These are phyloP conservation scores for Eumeta japonica DNA, from an alignment of 1,140 invertebrate genomes.

Conservation along the genomic window DNA sequence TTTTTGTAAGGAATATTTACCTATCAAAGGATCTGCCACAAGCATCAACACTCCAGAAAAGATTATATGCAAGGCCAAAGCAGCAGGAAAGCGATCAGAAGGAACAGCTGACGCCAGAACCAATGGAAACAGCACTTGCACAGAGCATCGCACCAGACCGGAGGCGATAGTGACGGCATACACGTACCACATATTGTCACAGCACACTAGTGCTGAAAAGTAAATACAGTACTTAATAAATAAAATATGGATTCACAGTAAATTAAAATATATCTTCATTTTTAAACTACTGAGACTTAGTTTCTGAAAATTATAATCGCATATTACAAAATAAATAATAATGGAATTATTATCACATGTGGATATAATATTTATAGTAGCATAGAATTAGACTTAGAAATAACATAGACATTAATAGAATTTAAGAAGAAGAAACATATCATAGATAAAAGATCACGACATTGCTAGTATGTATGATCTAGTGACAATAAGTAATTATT, in stretches of 20 bases:
- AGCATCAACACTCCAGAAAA: slow-evolving; percentile 44
- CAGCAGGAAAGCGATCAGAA: slow-evolving; percentile 38
- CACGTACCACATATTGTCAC: slow-evolving; percentile 32
- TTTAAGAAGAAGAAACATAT: too few relatives aligned
- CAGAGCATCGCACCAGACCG: slow-evolving; percentile 40
- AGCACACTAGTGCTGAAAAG: slow-evolving; percentile 36
- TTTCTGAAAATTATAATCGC: too few relatives aligned
- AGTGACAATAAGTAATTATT: too few relatives aligned
- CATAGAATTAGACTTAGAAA: too few relatives aligned
- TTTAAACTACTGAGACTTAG: too few relatives aligned
- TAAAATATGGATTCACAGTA: not conserved
- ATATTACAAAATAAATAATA: too few relatives aligned
- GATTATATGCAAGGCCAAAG: slow-evolving; percentile 39
- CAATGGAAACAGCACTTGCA: slow-evolving; percentile 42
- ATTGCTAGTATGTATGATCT: too few relatives aligned
- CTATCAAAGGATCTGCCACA: slow-evolving; percentile 42
- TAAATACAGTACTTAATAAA: too few relatives aligned
- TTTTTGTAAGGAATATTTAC: slow-evolving; percentile 17
- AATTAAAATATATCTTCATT: too few relatives aligned
- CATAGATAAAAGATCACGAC: too few relatives aligned
- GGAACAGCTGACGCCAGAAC: slow-evolving; percentile 37
- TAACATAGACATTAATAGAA: too few relatives aligned
- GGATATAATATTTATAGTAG: not conserved
- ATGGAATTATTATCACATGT: not conserved
- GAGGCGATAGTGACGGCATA: slow-evolving; percentile 36